Percentiles rank a stretch among this genome's conserved stretches.
phyloP scores from a whole-genome alignment of 2,797 vertebrate species.

The Gastrophryne carolinensis region DNA sequence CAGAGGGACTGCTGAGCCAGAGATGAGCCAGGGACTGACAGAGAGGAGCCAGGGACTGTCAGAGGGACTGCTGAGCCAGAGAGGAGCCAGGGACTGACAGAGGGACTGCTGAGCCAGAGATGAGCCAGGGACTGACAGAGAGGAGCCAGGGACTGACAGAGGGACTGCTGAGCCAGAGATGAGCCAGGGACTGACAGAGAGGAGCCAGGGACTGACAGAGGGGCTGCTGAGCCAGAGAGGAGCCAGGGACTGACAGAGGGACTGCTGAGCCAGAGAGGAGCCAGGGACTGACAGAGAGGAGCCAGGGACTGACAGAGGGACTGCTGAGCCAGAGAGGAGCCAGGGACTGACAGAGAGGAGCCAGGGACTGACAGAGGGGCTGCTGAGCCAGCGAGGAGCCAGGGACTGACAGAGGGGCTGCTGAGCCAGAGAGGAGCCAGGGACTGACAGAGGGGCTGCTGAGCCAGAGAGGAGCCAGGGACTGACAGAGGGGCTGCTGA shows the following conservation, averaged over 20 bases:
- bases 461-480: constrained; percentile 58
- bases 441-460: no score
- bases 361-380: not conserved
- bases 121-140: constrained; percentile 68
- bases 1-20: not conserved
- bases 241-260: not conserved
- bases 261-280: no score
- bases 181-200: not conserved
- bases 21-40: not conserved
- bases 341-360: constrained; percentile 65
- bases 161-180: not conserved
- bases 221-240: not conserved
- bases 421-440: no score
- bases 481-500: not conserved
- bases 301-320: not conserved
- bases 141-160: constrained; percentile 29
- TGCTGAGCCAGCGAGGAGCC: not conserved
- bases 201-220: not conserved
- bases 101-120: no score
- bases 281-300: constrained; percentile 66
- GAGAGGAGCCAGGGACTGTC: no score
- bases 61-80: not conserved
- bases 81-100: not conserved
- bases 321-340: not conserved
- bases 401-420: not conserved